A percentile compares a stretch with the other conserved stretches of the same genome.
These are phyloP conservation scores for Corvus cornix DNA, from an alignment of 2,113 vertebrate genomes.

Conservation along the genomic window DNA sequence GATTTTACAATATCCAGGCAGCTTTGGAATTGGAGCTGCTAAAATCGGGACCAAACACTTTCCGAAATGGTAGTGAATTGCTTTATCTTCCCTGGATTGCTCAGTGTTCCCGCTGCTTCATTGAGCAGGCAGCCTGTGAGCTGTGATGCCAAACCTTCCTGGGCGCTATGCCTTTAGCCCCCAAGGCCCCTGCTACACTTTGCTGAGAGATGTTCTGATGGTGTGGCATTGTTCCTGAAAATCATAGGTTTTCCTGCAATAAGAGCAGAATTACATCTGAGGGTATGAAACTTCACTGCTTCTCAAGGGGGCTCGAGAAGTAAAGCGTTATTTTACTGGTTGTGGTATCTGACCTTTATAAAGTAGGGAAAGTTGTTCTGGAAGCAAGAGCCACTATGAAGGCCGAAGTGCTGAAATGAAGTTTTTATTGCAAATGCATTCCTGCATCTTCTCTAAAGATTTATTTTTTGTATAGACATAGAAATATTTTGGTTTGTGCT, in stretches of 20 bases:
- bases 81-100: accelerated
- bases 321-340: not conserved
- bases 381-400: not conserved
- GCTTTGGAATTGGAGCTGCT: not conserved
- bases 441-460: not conserved
- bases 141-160: not conserved
- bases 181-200: not conserved
- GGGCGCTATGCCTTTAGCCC: not conserved
- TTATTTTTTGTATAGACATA: not conserved
- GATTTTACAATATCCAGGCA: not conserved
- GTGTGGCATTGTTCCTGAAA: not conserved
- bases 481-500: not conserved
- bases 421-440: not conserved
- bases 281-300: not conserved
- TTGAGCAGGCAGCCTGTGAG: not conserved
- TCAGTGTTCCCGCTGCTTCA: not conserved
- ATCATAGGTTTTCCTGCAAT: not conserved
- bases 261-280: not conserved
- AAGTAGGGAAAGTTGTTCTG: not conserved
- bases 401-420: not conserved
- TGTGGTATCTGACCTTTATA: not conserved
- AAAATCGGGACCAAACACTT: not conserved
- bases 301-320: not conserved
- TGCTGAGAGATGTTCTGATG: not conserved
- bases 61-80: not conserved